Percentiles rank a stretch among this genome's conserved stretches.
phyloP scores from a whole-genome alignment of 2,113 vertebrate genomes.

The Dipodomys ordii region DNA sequence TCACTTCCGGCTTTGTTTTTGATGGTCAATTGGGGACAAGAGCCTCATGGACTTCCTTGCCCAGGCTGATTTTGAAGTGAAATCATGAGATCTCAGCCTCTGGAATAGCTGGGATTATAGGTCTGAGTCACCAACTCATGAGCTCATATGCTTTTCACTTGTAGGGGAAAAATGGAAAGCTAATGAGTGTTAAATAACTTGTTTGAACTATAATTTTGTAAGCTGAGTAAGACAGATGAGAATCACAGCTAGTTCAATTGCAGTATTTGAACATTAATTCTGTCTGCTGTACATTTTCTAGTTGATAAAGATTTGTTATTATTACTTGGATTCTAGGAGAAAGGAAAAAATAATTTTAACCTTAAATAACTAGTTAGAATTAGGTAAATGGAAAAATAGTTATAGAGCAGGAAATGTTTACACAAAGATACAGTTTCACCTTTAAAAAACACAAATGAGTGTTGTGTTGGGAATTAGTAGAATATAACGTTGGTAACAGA shows the following conservation, averaged over 20 bases:
- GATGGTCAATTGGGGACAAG: too few species aligned
- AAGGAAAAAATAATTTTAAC: conserved; percentile 5
- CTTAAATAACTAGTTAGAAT: background rate
- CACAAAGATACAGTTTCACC: background rate
- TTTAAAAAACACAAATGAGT: background rate
- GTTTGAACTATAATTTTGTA: background rate
- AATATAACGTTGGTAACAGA: background rate
- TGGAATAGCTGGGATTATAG: too few species aligned
- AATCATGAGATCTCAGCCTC: too few species aligned
- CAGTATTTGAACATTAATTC: background rate
- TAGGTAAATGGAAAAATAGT: background rate
- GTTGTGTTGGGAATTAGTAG: background rate
- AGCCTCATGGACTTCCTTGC: too few species aligned
- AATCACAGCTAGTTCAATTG: background rate
- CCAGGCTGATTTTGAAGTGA: too few species aligned
- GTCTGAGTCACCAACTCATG: too few species aligned
- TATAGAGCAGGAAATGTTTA: background rate
- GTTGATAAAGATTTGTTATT: background rate
- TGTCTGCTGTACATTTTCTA: background rate
- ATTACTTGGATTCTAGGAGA: background rate
- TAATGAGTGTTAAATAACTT: background rate
- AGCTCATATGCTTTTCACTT: background rate
- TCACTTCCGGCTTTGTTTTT: too few species aligned
- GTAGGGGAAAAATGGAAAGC: background rate
- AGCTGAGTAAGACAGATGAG: background rate